These are phyloP conservation scores for Centropus unirufus DNA, from an alignment of 2,113 vertebrate genomes.

Conservation along the genomic window DNA sequence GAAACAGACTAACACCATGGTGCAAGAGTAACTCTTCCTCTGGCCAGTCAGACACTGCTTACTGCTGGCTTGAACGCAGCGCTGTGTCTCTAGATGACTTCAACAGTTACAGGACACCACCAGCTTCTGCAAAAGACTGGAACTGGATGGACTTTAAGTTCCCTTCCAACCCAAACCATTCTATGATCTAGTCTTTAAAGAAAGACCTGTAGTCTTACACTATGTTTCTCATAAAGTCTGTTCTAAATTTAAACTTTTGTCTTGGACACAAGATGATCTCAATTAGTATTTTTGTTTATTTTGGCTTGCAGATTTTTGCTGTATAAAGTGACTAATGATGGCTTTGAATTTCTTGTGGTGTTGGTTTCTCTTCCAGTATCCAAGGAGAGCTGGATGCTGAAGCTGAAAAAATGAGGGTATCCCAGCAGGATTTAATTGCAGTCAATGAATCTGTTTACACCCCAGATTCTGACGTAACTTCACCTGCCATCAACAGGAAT, in stretches of 20 bases:
- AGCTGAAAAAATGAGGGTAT: conserved; percentile 87
- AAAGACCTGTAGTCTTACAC: background rate
- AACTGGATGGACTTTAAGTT: too few species aligned
- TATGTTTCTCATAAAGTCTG: background rate
- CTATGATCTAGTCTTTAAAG: background rate
- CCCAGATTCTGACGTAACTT: conserved; percentile 85
- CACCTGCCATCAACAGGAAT: conserved; percentile 86
- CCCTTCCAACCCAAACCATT: too few species aligned
- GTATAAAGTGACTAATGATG: background rate
- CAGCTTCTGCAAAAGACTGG: background rate
- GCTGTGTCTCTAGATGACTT: background rate
- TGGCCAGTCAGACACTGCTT: background rate
- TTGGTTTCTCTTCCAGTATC: conserved; percentile 75
- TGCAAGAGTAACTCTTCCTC: background rate
- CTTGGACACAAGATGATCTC: background rate
- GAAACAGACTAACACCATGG: background rate
- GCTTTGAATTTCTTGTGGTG: background rate
- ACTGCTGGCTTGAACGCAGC: background rate
- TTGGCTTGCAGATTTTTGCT: background rate
- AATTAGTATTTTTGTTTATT: background rate
- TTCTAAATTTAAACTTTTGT: background rate
- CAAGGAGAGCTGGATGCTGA: conserved; percentile 90
- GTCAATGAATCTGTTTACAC: conserved; percentile 89
- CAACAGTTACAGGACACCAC: background rate
- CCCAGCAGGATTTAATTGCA: conserved; percentile 90